phyloP scores from a whole-genome alignment of 2,797 vertebrate species.

The Leptodactylus fallax region DNA sequence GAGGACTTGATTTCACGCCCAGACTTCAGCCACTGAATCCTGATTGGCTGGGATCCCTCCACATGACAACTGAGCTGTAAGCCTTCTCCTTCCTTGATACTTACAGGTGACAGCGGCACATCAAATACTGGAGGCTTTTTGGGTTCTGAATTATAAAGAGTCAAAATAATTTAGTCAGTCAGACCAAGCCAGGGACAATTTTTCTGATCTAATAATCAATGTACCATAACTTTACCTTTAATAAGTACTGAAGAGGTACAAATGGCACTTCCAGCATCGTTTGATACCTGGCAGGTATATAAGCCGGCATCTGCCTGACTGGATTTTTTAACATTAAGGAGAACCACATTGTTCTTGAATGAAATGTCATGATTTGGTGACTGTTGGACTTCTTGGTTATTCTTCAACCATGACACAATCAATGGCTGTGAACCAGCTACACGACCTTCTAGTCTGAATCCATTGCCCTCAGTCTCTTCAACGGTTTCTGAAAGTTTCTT shows the following conservation, averaged over 20 bases:
- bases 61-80: conserved; percentile 89
- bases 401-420: conserved; percentile 88
- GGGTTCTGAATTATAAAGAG: conserved; percentile 79
- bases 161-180: background rate
- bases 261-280: conserved; percentile 86
- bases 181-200: background rate
- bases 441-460: conserved; percentile 90
- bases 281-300: conserved; percentile 88
- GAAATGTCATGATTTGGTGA: conserved; percentile 87
- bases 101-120: conserved; percentile 83
- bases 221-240: conserved; percentile 80
- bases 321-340: conserved; percentile 85
- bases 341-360: conserved; percentile 87
- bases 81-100: conserved; percentile 82
- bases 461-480: conserved; percentile 90
- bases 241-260: conserved; percentile 85
- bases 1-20: conserved; percentile 86
- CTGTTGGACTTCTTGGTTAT: conserved; percentile 81
- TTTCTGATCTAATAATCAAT: background rate
- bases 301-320: conserved; percentile 81
- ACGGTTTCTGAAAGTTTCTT: conserved; percentile 90
- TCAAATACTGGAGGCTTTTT: conserved; percentile 92
- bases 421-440: conserved; percentile 93
- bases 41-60: conserved; percentile 87
- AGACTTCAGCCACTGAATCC: conserved; percentile 94